Evolutionary conservation across 1,140 invertebrate genomes (phyloP).

Genomic region (Temnothorax longispinosus): DNA sequence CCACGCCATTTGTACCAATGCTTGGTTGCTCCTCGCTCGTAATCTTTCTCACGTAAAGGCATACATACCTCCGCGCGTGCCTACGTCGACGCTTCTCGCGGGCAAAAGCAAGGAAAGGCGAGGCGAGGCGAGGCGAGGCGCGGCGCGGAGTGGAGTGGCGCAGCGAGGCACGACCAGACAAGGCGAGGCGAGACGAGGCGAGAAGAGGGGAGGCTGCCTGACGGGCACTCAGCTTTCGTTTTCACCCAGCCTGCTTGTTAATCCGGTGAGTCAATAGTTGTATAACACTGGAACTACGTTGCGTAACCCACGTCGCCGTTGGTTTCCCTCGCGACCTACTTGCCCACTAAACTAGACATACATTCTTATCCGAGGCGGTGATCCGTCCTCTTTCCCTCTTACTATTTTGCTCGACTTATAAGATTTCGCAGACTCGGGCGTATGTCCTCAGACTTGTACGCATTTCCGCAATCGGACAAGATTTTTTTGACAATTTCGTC

Average conservation of each 20-base stretch:
- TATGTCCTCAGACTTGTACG: background rate
- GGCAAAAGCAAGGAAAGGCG: background rate
- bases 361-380: slow-evolving; percentile 84
- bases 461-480: background rate
- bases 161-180: slow-evolving; percentile 27
- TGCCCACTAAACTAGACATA: slow-evolving; percentile 88
- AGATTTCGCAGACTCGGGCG: background rate
- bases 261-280: slow-evolving; percentile 86
- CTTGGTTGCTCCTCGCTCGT: slow-evolving; percentile 3
- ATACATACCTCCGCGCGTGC: slow-evolving; percentile 22
- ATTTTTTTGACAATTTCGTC: background rate
- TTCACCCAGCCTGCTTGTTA: slow-evolving; percentile 86
- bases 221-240: slow-evolving; percentile 83
- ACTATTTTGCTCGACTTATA: slow-evolving; percentile 9
- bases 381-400: slow-evolving; percentile 69
- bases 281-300: slow-evolving; percentile 85
- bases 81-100: background rate
- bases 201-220: slow-evolving; percentile 62
- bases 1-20: slow-evolving; percentile 36
- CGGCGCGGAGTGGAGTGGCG: too few relatives aligned
- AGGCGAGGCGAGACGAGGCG: slow-evolving; percentile 32
- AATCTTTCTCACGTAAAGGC: slow-evolving; percentile 53
- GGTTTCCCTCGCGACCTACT: slow-evolving; percentile 86
- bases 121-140: background rate
- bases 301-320: slow-evolving; percentile 79